Evolutionary conservation across 1,140 invertebrate genomes (phyloP), one percentile per base, ranked within the genome.

Genomic region (Ruditapes philippinarum): DNA sequence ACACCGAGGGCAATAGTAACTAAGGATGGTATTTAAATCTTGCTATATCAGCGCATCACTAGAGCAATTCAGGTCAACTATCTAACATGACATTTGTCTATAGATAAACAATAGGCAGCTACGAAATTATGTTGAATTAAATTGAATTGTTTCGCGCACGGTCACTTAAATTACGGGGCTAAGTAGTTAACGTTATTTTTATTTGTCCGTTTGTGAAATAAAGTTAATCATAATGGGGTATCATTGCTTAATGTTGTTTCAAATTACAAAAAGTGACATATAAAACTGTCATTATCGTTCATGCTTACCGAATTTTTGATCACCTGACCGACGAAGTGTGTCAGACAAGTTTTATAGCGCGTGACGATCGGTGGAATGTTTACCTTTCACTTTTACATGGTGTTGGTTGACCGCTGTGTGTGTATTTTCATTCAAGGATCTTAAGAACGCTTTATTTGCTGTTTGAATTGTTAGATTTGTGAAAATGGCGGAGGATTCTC

Each of bases 331-430:
- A 12, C 84, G 57, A 79, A 65, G 74, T 60, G 85, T 88, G 85
- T 79, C 85, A 83, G 31, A 51, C 42, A 42, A 36, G 40, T 33
- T 86, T 80, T 88, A 88, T 88, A 80, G 76, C 74, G 73, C 57
- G 76, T 88, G 40, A 80, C 73, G 73, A 11, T 9, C n/a, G n/a
- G 51, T 57, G 83, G 83, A 54, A 74, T 86, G 83, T 86, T 86
- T 86, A 86, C 83, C 65, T 62, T 86, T 86, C 51, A 14, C 60
- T 83, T 60, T 60, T 57, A 22, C 40, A 51, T 33, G 68, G 57
- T 70, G 80, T 68, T 70, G 25, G 83, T 40, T 81, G 68, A 84
- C 60, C 45, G 45, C 19, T 80, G n/a, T n/a, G 19, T 76, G 49
- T 62, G 78, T 57, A 62, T 80, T 54, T 28, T 38, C 17, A 1